A percentile compares a stretch with the other conserved stretches of the same genome.
Evolutionary conservation across 2,797 vertebrate species (phyloP).

Genomic region (Psittacula echo): DNA sequence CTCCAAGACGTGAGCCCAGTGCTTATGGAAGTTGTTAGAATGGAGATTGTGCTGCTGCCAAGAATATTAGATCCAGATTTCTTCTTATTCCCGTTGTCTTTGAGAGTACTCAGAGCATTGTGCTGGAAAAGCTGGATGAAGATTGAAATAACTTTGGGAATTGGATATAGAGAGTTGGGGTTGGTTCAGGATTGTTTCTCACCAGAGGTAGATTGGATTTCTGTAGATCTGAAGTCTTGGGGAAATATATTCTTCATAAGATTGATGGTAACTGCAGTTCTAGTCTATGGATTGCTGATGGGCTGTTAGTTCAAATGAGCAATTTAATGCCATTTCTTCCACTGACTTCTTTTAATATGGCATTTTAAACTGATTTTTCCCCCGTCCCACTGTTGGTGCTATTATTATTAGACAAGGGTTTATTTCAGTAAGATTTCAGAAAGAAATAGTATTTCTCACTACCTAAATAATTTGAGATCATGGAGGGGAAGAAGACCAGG

Average conservation of each 20-base stretch:
- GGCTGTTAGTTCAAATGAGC: accelerated
- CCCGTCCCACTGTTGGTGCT: background rate
- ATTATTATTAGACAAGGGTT: background rate
- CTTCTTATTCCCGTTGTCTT: background rate
- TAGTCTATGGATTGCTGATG: background rate
- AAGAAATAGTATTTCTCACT: background rate
- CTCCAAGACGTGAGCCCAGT: background rate
- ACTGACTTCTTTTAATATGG: background rate
- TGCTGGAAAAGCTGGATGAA: background rate
- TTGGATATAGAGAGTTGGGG: background rate
- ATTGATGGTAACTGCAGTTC: background rate
- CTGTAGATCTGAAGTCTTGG: background rate
- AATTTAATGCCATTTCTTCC: background rate
- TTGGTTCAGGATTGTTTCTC: background rate
- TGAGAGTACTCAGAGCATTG: background rate
- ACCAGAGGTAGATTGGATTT: background rate
- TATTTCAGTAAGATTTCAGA: background rate
- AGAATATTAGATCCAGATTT: background rate
- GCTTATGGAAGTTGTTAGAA: background rate
- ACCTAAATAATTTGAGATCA: background rate
- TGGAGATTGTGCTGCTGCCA: background rate
- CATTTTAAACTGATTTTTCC: background rate
- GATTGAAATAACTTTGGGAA: background rate
- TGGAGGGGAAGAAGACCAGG: background rate
- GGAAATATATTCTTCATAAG: background rate